A percentile compares a stretch with the other conserved stretches of the same genome.
These are phyloP conservation scores for Melanotaenia boesemani DNA, from an alignment of 2,797 vertebrate genomes.

Conservation along the genomic window DNA sequence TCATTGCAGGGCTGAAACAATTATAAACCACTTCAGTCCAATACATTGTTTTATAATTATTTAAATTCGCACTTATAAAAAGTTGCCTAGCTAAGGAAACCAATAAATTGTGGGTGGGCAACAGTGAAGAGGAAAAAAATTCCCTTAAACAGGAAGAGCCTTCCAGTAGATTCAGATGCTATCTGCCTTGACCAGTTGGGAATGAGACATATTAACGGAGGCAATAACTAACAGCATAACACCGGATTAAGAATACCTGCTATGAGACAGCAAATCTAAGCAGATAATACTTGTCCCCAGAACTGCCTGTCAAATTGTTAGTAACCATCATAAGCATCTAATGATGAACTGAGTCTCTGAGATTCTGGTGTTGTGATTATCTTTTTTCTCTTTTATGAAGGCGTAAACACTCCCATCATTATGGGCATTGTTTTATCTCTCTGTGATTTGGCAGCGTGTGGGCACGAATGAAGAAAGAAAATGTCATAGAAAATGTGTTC, in stretches of 20 bases:
- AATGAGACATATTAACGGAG: not conserved
- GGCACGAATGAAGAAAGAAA: slow-evolving; percentile 53
- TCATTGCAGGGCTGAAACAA: too few species aligned
- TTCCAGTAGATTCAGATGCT: not conserved
- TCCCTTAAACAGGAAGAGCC: not conserved
- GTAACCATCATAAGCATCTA: slow-evolving; percentile 46
- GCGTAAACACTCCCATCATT: slow-evolving; percentile 57
- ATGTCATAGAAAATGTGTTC: slow-evolving; percentile 47
- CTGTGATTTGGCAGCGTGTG: slow-evolving; percentile 56
- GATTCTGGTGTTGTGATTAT: slow-evolving; percentile 50
- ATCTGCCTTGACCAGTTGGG: not conserved
- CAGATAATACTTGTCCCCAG: not conserved
- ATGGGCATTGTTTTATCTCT: slow-evolving; percentile 62
- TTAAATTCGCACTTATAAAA: not conserved
- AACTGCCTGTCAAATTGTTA: slow-evolving; percentile 53
- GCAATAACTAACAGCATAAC: not conserved
- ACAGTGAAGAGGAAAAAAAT: not conserved
- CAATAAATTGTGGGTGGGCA: not conserved
- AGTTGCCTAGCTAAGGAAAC: not conserved
- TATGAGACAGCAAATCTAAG: not conserved
- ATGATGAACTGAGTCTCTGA: slow-evolving; percentile 57
- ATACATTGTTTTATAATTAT: not conserved
- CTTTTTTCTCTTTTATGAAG: slow-evolving; percentile 46
- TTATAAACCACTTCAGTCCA: not conserved
- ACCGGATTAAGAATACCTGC: not conserved